Conservation (phyloP, 2,113 vertebrate genomes). For the Crotalus tigris region DNA sequence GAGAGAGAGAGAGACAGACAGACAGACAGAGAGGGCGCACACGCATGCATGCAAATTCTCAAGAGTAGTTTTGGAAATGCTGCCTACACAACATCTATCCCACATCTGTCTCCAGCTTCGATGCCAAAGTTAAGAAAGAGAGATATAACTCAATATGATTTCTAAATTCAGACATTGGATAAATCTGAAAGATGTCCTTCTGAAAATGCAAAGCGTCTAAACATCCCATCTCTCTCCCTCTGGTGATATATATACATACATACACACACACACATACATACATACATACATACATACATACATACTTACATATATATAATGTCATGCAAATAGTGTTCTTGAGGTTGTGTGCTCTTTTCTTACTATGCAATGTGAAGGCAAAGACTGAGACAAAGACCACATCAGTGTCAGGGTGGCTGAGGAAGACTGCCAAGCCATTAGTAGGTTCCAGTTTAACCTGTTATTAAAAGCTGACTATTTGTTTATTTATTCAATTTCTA, state of each 20-base stretch:
- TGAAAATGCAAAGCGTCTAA: not conserved
- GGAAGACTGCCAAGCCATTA: not conserved
- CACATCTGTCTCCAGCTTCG: not conserved
- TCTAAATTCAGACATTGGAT: not conserved
- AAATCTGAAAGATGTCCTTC: not conserved
- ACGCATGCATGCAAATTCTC: not conserved
- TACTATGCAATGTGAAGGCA: rapidly evolving
- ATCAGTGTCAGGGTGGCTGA: not conserved
- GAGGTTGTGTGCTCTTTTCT: rapidly evolving
- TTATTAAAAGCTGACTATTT: not conserved
- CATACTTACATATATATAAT: no score
- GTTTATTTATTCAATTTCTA: not conserved
- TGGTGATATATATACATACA: rapidly evolving
- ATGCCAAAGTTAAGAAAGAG: not conserved
- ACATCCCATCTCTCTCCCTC: not conserved
- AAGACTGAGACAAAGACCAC: not conserved
- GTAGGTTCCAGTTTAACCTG: not conserved
- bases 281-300: no score
- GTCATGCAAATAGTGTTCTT: not conserved
- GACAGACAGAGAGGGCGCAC: not conserved
- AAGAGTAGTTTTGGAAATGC: not conserved
- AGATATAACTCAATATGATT: slow-evolving; percentile 20
- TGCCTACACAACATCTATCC: not conserved
- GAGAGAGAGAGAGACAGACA: no score
- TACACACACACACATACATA: no score